Base-by-base conservation (phyloP, 2,113 vertebrate species). In the Megaceryle torquata region DNA sequence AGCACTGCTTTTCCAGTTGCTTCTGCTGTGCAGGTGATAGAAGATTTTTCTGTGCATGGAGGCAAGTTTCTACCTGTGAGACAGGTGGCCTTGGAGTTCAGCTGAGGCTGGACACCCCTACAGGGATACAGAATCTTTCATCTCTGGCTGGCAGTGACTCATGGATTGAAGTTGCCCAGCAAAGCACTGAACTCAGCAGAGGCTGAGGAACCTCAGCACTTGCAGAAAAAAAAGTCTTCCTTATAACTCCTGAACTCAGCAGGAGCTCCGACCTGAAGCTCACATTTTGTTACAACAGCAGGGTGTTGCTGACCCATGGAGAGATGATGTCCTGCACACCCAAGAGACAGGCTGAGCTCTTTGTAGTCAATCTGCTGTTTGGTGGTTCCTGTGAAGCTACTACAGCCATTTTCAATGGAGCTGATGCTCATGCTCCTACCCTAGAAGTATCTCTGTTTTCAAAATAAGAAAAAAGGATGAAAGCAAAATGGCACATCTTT, bases 381-480 rank as follows among this genome's bases (percentile, higher is more conserved):
- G 29, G 33, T 53, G 35, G 56, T 39, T 76, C 33, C 39, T 65
- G 61, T 4, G 4, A 65, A 76, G 26, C 10, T 79, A 28, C 31
- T 57, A 6, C 12, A 76, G 26, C 50, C 33, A 57, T 92, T 93
- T 93, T 64, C 35, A 74, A 8, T 14, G 6, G n/a, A 84, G 25
- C 28, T 63, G 44, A 56, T 6, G 11, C 53, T 71, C 0, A 0
- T 65, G 28, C 1, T 25, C 59, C 19, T 9, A 31, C 28, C 29
- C n/a, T 76, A 70, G 41, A 57, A 31, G 22, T 74, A 76, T 41
- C 24, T n/a, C 12, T 53, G 26, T 75, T 94, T 93, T 70, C 56
- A 90, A 84, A 95, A 63, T 44, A 76, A 85, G 74, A 59, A 72
- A 77, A 74, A 90, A 91, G 51, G 61, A 46, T 59, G 50, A 81